Percentiles rank a stretch among this genome's conserved stretches.
phyloP scores from a whole-genome alignment of 2,113 vertebrate genomes.

The Hyperopisus bebe region DNA sequence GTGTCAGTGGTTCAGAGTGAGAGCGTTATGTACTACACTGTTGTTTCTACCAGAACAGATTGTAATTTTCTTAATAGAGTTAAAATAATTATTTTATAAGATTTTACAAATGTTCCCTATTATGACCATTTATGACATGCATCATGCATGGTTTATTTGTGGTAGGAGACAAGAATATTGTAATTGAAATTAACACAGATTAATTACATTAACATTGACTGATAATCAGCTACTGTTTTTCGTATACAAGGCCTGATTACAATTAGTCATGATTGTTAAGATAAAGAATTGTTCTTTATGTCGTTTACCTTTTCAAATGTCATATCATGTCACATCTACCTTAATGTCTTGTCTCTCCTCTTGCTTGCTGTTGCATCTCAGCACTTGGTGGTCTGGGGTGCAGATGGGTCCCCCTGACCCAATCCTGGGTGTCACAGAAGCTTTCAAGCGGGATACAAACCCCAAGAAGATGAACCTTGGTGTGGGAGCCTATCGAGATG shows the following conservation, averaged over 20 bases:
- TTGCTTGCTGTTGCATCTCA: conserved; percentile 36
- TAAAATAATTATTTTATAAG: neutral
- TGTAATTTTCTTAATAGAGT: neutral
- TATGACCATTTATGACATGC: neutral
- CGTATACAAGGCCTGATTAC: neutral
- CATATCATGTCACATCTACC: neutral
- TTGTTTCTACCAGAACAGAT: neutral
- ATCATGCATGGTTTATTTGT: neutral
- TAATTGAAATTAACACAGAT: neutral
- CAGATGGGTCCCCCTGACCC: conserved; percentile 94
- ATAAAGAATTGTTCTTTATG: neutral
- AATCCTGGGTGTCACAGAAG: conserved; percentile 88
- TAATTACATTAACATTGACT: neutral
- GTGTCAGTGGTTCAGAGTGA: neutral
- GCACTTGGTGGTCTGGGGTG: conserved; percentile 90
- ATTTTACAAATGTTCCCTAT: neutral
- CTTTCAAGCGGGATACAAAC: conserved; percentile 82
- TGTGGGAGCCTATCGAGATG: conserved; percentile 88
- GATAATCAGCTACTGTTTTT: neutral
- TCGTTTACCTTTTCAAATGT: neutral
- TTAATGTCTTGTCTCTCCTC: neutral
- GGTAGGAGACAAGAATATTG: neutral
- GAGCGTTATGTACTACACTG: neutral
- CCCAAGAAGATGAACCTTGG: conserved; percentile 96
- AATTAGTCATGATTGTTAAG: neutral